Evolutionary conservation across 2,113 vertebrate genomes (phyloP), one percentile per base, ranked within the genome.

Genomic region (Syrmaticus mikado): DNA sequence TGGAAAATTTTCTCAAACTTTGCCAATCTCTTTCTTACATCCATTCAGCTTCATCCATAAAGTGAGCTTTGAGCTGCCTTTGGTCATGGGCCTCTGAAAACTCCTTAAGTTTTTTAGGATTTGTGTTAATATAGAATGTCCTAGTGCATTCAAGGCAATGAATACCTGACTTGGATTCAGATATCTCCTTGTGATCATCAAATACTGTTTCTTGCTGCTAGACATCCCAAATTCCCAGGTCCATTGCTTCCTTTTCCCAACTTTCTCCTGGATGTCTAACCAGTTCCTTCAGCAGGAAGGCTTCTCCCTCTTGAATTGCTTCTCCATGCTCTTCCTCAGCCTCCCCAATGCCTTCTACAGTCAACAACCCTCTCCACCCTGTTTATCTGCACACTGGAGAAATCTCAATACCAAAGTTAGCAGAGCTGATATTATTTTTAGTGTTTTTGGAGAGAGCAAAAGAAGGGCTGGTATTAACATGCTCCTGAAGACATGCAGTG

Each of bases 401-500:
- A 38, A 38, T 38, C 38, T 38, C 38, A 11, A 38, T 38, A 38
- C 38, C 38, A 38, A 38, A 38, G 38, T 38, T 38, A 38, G 38
- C 38, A 38, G 38, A 38, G 38, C 38, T 38, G 38, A 38, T 38
- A 38, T 38, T 38, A 38, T 38, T 38, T 38, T 38, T 38, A 38
- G 38, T 38, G 38, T 38, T 38, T 38, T 38, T 45, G 10, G 38
- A 36, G 38, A 76, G n/a, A 60, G 21, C 36, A 81, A 87, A 11
- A 62, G 12, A 38, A 40, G 11, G 20, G 16, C 19, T 46, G 78
- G 24, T 27, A 76, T 18, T 34, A 46, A 50, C 30, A 11, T 43
- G 43, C 18, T 58, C 30, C 32, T 11, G 4, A 22, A 43, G n/a
- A 40, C 7, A n/a, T 6, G 2, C 22, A 38, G 0, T 15, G 11